Percentiles rank a stretch among this genome's conserved stretches.
phyloP scores from a whole-genome alignment of 2,888 invertebrate genomes.

The Megamerina dolium region DNA sequence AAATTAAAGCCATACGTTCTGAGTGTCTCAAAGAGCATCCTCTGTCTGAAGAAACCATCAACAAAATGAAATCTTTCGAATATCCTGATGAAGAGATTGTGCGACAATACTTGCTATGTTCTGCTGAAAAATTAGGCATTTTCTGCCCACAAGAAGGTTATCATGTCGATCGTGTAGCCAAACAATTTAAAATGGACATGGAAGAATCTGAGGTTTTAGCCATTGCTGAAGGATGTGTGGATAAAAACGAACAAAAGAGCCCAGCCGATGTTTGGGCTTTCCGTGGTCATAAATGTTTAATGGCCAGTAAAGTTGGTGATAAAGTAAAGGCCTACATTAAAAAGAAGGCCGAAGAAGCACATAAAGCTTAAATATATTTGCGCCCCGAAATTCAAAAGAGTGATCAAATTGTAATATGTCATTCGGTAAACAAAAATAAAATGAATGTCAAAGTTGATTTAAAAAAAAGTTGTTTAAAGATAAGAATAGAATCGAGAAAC shows the following conservation, averaged over 20 bases:
- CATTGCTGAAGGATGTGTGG: conserved; percentile 39
- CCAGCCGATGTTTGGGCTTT: conserved; percentile 41
- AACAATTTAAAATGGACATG: conserved; percentile 42
- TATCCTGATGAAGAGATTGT: conserved; percentile 37
- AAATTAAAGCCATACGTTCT: conserved; percentile 34
- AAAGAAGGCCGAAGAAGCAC: conserved; percentile 28
- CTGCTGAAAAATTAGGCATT: conserved; percentile 34
- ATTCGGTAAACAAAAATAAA: not conserved
- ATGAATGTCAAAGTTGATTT: too few species aligned
- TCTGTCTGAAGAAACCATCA: conserved; percentile 25
- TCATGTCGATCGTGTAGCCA: conserved; percentile 40
- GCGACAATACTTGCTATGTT: conserved; percentile 37
- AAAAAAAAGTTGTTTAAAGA: too few species aligned
- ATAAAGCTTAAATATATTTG: too few species aligned
- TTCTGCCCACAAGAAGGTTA: conserved; percentile 38
- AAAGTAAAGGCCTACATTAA: conserved; percentile 33
- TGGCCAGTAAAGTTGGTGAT: conserved; percentile 40
- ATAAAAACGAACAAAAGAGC: conserved; percentile 35
- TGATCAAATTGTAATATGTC: not conserved
- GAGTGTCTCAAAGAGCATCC: conserved; percentile 34
- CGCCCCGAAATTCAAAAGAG: not conserved
- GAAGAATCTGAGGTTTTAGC: conserved; percentile 36
- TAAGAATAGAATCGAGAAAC: too few species aligned
- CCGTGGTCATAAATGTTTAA: conserved; percentile 43
- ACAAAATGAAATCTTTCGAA: conserved; percentile 31